Evolutionary conservation across 1,140 invertebrate genomes (phyloP).

Genomic region (Drosophila seguyi): DNA sequence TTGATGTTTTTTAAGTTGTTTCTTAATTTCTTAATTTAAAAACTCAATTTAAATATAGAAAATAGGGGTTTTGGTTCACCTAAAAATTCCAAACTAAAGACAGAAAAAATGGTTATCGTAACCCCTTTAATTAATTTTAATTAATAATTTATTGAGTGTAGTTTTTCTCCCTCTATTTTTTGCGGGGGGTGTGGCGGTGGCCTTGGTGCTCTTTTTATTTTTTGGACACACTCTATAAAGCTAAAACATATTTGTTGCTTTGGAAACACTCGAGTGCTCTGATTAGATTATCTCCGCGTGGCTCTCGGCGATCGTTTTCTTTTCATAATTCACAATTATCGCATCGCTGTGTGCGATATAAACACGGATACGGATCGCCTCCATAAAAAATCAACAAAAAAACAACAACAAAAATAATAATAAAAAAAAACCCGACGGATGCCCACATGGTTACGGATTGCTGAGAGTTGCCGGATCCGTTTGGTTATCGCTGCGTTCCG

Average conservation of each 20-base stretch:
- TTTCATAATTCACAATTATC: conserved; percentile 59
- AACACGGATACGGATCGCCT: conserved; percentile 36
- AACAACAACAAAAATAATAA: not conserved
- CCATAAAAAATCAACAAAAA: not conserved
- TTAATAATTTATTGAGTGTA: not conserved
- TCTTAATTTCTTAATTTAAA: not conserved
- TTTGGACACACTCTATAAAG: not conserved
- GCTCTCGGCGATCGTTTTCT: conserved; percentile 31
- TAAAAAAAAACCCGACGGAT: not conserved
- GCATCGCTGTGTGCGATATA: conserved; percentile 39
- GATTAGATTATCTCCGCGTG: conserved; percentile 55
- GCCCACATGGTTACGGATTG: conserved; percentile 26
- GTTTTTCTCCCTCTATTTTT: not conserved
- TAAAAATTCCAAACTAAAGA: too few relatives aligned
- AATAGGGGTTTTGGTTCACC: not conserved
- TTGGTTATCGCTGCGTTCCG: not conserved
- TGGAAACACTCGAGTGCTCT: conserved; percentile 11
- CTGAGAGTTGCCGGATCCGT: conserved; percentile 20
- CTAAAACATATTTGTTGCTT: conserved; percentile 15
- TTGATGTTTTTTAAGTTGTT: too few relatives aligned
- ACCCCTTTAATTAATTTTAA: not conserved
- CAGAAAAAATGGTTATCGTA: not conserved
- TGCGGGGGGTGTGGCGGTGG: conserved; percentile 16
- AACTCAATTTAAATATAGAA: not conserved
- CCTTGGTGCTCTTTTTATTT: not conserved